phyloP scores from a whole-genome alignment of 2,797 vertebrate genomes.

The Masticophis lateralis region DNA sequence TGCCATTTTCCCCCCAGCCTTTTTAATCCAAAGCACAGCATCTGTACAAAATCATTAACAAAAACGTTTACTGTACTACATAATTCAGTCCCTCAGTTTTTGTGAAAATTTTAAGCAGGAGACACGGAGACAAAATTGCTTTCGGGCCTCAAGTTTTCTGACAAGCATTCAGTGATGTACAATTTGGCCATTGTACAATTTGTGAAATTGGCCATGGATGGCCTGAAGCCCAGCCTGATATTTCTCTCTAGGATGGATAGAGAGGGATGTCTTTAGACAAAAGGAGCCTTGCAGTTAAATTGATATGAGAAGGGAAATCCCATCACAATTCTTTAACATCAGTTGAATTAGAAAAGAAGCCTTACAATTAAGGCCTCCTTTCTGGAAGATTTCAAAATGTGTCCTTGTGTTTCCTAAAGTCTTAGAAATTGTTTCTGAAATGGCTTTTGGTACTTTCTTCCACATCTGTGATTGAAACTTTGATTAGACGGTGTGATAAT shows the following conservation, averaged over 20 bases:
- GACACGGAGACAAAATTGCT: neutral
- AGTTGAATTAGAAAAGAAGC: neutral
- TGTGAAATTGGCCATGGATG: neutral
- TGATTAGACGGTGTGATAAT: neutral
- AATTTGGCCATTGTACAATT: neutral
- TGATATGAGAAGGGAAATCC: neutral
- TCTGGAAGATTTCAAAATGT: neutral
- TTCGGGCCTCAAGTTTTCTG: neutral
- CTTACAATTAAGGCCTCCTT: neutral
- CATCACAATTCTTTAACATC: neutral
- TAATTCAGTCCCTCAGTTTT: neutral
- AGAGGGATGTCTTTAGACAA: neutral
- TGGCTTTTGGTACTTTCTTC: neutral
- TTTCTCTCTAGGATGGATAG: no score
- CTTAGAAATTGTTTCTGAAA: constrained; percentile 24
- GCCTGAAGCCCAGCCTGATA: neutral
- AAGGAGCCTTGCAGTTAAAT: neutral
- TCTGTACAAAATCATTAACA: neutral
- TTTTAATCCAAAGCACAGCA: no score
- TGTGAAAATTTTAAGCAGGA: neutral
- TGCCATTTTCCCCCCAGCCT: no score
- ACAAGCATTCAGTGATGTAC: neutral
- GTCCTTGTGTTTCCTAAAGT: neutral
- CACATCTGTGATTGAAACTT: neutral
- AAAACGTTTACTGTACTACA: neutral